Percentiles rank a stretch among this genome's conserved stretches.
These are phyloP conservation scores for Camelus bactrianus DNA, from an alignment of 2,113 vertebrate species.

Conservation along the genomic window DNA sequence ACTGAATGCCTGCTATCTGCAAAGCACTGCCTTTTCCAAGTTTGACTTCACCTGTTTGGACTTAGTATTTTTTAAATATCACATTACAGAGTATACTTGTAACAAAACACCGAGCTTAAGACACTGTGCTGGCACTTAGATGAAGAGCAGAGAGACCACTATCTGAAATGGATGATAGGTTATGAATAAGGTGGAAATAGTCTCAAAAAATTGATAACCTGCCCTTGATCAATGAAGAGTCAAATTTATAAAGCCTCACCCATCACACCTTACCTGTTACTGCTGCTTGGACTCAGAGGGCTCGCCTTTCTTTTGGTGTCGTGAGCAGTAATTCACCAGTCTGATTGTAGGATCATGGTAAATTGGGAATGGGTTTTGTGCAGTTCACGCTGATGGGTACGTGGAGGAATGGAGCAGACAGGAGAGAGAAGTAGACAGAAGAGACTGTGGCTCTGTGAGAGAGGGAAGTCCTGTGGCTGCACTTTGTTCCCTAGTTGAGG, in stretches of 20 bases:
- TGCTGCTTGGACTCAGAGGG: neutral
- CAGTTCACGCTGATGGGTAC: neutral
- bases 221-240: neutral
- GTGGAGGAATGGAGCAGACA: neutral
- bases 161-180: neutral
- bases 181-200: neutral
- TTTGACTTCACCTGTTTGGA: neutral
- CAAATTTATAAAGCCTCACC: slow-evolving; percentile 15
- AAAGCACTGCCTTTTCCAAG: neutral
- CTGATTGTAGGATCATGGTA: neutral
- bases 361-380: neutral
- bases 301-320: neutral
- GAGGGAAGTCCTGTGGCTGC: neutral
- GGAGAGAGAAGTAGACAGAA: neutral
- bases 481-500: neutral
- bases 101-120: neutral
- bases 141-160: neutral
- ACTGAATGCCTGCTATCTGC: neutral
- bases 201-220: neutral
- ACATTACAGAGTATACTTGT: neutral
- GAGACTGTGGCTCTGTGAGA: neutral
- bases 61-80: neutral
- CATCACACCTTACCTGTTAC: neutral
- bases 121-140: neutral
- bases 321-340: neutral